These are phyloP conservation scores for Acanthacorydalis orientalis DNA, from an alignment of 2,888 invertebrate species.

Conservation along the genomic window DNA sequence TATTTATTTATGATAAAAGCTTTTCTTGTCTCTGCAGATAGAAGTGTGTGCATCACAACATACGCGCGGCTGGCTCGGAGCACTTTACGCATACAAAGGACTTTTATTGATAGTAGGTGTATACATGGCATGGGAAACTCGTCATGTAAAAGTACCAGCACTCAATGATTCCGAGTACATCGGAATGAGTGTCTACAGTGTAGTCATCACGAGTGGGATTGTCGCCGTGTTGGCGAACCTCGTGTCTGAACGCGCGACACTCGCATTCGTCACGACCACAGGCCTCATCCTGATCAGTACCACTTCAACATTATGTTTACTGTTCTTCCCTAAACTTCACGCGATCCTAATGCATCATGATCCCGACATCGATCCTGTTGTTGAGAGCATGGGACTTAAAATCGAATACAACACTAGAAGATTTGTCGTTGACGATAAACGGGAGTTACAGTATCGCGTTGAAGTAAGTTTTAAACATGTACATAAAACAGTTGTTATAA, in stretches of 20 bases:
- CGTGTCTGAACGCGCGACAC: slow-evolving; percentile 62
- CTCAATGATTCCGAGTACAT: slow-evolving; percentile 89
- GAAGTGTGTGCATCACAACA: slow-evolving; percentile 79
- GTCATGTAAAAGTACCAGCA: slow-evolving; percentile 79
- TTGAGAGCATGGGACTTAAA: slow-evolving; percentile 75
- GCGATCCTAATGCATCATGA: slow-evolving; percentile 50
- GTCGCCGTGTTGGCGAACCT: slow-evolving; percentile 81
- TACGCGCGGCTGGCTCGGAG: slow-evolving; percentile 79
- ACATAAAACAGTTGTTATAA: too few species aligned
- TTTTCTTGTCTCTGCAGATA: slow-evolving; percentile 39
- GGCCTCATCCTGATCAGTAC: slow-evolving; percentile 71
- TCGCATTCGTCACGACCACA: slow-evolving; percentile 69
- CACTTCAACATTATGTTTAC: slow-evolving; percentile 66
- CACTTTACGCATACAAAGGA: slow-evolving; percentile 80
- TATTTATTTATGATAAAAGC: neutral
- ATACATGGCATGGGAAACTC: slow-evolving; percentile 93
- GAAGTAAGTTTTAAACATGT: slow-evolving; percentile 36
- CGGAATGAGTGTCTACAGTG: slow-evolving; percentile 82
- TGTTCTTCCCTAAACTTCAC: slow-evolving; percentile 74
- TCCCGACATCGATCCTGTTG: slow-evolving; percentile 59
- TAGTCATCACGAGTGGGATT: slow-evolving; percentile 73
- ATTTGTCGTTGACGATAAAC: slow-evolving; percentile 66
- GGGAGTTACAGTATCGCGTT: slow-evolving; percentile 69
- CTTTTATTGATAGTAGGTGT: slow-evolving; percentile 75
- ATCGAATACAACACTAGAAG: slow-evolving; percentile 76